Conservation (phyloP, 1,140 invertebrate species). For the Ceratitis capitata region DNA sequence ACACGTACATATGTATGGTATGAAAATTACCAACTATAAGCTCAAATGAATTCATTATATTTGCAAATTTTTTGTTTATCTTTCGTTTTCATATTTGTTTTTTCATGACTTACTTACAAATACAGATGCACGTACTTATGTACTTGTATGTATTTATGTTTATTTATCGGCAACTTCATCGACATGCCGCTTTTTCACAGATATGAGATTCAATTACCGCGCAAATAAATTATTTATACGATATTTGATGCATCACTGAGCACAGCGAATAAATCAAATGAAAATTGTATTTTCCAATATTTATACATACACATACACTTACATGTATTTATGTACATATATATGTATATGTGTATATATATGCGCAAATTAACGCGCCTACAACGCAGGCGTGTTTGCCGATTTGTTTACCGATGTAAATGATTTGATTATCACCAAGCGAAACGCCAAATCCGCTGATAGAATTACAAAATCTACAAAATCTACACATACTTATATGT, state of each 20-base stretch:
- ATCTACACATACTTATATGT: not conserved
- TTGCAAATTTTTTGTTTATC: too few species aligned
- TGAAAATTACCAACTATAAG: not conserved
- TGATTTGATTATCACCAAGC: not conserved
- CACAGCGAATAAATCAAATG: not conserved
- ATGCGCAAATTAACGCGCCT: slow-evolving; percentile 1
- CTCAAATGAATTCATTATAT: not conserved
- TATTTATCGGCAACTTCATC: slow-evolving; percentile 18
- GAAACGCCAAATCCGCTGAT: not conserved
- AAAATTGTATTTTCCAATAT: not conserved
- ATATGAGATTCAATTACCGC: slow-evolving; percentile 17
- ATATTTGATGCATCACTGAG: not conserved
- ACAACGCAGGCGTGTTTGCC: not conserved
- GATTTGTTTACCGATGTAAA: not conserved
- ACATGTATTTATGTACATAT: not conserved
- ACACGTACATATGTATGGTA: not conserved
- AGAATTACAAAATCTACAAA: not conserved
- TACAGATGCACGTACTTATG: not conserved
- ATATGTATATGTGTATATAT: not conserved
- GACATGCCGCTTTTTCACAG: not conserved
- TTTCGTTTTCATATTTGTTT: not conserved
- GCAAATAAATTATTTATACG: slow-evolving; percentile 26
- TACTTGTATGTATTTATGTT: not conserved
- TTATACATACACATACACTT: not conserved
- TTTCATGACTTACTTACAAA: not conserved